These are phyloP conservation scores for Sarcophaga carnaria DNA, from an alignment of 2,888 invertebrate genomes.

Conservation along the genomic window DNA sequence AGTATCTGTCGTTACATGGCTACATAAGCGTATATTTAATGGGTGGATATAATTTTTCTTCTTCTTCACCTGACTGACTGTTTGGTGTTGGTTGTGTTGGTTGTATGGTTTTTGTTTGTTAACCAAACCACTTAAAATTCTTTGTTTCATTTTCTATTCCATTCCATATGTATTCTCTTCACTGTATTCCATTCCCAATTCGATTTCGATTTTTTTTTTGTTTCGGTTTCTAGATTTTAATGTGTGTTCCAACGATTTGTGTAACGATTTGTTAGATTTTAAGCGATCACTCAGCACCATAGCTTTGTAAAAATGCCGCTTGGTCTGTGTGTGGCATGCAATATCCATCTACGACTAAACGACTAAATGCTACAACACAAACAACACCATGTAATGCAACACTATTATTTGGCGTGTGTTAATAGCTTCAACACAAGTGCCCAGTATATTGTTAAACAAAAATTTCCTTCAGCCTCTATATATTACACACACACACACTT, in stretches of 20 bases:
- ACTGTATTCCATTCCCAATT: no score
- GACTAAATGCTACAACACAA: no score
- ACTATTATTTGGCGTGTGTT: conserved; percentile 42
- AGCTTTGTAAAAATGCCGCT: conserved; percentile 60
- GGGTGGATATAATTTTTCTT: background rate
- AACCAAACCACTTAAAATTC: conserved; percentile 55
- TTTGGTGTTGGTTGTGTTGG: background rate
- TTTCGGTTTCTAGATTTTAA: conserved; percentile 7
- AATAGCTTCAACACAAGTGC: conserved; percentile 39
- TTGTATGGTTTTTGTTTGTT: conserved; percentile 63
- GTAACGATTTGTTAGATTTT: conserved; percentile 63
- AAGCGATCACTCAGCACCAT: conserved; percentile 62
- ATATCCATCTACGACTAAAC: background rate
- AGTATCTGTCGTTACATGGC: background rate
- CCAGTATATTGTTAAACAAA: background rate
- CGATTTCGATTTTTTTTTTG: background rate
- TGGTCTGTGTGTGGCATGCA: conserved; percentile 59
- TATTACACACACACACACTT: background rate
- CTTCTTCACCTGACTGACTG: background rate
- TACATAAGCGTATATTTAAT: background rate
- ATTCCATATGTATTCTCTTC: background rate
- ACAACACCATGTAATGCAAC: background rate
- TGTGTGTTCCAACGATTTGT: conserved; percentile 3
- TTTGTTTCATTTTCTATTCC: background rate
- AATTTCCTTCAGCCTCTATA: background rate